These are phyloP conservation scores for Centroberyx gerrardi DNA, from an alignment of 2,797 vertebrate species.

Conservation along the genomic window DNA sequence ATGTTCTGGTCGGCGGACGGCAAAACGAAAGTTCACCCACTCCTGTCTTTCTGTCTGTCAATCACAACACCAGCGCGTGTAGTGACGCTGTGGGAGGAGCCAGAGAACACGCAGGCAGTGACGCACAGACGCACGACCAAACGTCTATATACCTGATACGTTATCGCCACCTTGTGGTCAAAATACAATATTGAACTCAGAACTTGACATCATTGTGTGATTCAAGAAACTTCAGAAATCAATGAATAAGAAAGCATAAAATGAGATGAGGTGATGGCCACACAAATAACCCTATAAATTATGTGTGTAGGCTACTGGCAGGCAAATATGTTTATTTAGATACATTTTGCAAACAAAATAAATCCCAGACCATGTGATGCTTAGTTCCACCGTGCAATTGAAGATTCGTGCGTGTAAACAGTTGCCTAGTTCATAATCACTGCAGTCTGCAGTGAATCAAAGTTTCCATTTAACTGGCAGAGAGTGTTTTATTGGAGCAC, in stretches of 20 bases:
- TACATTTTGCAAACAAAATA: neutral
- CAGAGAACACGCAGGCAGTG: neutral
- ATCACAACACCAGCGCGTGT: conserved; percentile 80
- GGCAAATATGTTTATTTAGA: neutral
- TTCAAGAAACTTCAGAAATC: conserved; percentile 36
- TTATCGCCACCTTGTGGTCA: conserved; percentile 63
- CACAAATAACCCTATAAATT: neutral
- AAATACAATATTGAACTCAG: neutral
- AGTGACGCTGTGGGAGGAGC: conserved; percentile 46
- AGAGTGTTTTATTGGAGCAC: conserved; percentile 61
- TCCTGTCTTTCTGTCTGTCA: conserved; percentile 47
- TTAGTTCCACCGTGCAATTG: neutral
- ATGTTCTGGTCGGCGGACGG: conserved; percentile 15
- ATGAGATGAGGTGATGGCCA: neutral
- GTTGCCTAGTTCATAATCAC: conserved; percentile 6
- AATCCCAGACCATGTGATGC: neutral
- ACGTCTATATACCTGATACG: neutral
- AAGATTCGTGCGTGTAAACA: neutral
- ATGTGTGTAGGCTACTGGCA: neutral
- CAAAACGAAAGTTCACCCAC: conserved; percentile 75
- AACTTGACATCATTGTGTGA: neutral
- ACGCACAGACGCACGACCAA: conserved; percentile 40
- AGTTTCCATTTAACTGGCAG: conserved; percentile 47
- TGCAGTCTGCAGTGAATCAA: conserved; percentile 34
- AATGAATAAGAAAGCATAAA: conserved; percentile 4